Evolutionary conservation across 2,888 invertebrate genomes (phyloP).

Genomic region (Chrysotoxum bicinctum): DNA sequence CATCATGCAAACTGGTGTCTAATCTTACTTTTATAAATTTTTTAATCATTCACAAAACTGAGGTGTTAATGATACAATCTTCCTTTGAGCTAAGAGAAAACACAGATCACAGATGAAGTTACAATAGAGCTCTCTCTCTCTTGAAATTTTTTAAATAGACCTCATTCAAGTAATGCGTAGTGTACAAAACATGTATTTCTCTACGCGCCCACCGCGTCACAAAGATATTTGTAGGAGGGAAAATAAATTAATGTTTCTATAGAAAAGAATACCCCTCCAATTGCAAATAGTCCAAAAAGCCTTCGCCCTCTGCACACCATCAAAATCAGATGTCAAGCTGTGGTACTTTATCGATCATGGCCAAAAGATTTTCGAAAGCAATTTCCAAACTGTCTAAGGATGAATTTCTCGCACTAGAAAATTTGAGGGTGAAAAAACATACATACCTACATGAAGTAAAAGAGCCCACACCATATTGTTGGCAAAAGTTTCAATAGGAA

Average conservation of each 20-base stretch:
- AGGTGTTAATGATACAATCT: no score
- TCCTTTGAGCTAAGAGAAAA: no score
- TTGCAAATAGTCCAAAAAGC: background rate
- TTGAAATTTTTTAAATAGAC: background rate
- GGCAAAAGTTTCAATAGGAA: slow-evolving; percentile 19
- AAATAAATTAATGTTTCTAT: slow-evolving; percentile 51
- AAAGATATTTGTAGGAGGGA: background rate
- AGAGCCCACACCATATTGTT: background rate
- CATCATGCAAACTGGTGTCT: no score
- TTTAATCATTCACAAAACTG: no score
- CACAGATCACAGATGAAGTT: no score
- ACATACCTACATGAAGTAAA: background rate
- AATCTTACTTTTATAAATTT: no score
- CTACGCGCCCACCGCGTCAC: background rate
- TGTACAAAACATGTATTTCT: background rate
- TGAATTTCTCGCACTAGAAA: background rate
- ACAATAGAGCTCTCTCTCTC: no score
- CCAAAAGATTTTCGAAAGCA: slow-evolving; percentile 33
- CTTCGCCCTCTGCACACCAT: background rate
- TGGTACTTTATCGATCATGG: slow-evolving; percentile 52
- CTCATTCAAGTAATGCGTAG: background rate
- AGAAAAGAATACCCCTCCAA: background rate
- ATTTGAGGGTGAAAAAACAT: background rate
- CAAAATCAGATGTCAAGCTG: slow-evolving; percentile 49
- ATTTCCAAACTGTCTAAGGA: slow-evolving; percentile 7